A percentile compares a stretch with the other conserved stretches of the same genome.
phyloP scores from a whole-genome alignment of 2,797 vertebrate species.

The Distichodus sexfasciatus region DNA sequence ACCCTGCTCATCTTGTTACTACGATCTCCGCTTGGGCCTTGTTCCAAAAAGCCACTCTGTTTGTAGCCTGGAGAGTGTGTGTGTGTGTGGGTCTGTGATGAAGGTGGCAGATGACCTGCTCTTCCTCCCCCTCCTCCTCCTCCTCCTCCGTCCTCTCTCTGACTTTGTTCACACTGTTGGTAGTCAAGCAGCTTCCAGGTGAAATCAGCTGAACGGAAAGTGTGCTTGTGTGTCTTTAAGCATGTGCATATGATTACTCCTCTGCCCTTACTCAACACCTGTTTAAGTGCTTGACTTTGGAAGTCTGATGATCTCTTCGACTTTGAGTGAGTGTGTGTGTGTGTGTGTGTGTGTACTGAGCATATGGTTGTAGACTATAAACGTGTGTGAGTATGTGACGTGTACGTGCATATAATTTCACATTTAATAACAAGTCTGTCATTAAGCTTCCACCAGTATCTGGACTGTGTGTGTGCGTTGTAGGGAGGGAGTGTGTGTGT shows the following conservation, averaged over 20 bases:
- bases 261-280: slow-evolving; percentile 9
- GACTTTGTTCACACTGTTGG: slow-evolving; percentile 64
- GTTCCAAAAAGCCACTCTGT: no score
- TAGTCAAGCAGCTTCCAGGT: slow-evolving; percentile 36
- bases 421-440: no score
- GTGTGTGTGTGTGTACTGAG: slow-evolving; percentile 16
- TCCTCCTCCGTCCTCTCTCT: slow-evolving; percentile 58
- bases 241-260: slow-evolving; percentile 9
- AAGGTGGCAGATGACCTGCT: slow-evolving; percentile 20
- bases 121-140: not conserved
- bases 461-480: no score
- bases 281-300: not conserved
- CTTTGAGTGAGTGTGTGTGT: slow-evolving; percentile 14
- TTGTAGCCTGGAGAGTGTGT: no score
- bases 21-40: no score
- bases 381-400: not conserved
- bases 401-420: not conserved
- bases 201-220: slow-evolving; percentile 16
- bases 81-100: not conserved
- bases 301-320: not conserved
- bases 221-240: not conserved
- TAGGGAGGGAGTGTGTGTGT: no score
- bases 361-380: not conserved
- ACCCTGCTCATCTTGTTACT: no score
- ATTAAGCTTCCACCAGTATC: no score